Base-by-base conservation (phyloP, 2,888 invertebrate species). In the Dasypolia templi region DNA sequence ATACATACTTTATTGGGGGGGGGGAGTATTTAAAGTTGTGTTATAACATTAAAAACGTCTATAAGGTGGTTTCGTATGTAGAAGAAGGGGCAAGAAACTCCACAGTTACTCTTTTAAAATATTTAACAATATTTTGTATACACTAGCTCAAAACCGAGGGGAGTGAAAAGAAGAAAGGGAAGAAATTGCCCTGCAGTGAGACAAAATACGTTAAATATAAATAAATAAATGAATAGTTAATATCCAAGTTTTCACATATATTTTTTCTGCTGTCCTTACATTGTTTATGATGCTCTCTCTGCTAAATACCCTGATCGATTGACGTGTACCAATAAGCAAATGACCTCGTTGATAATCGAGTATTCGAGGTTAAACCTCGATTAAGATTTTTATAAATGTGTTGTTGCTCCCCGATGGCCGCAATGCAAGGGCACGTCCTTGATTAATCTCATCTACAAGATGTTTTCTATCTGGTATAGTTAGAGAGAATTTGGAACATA, bases 291-390 rank as follows among this genome's bases (percentile, higher is more conserved):
- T 26, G 11, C 19, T 79, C 73, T 64, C 12, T n/a, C 32, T 11
- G 39, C 22, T 75, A 51, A 56, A 65, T 44, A 62, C 44, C 12
- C 39, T 19, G 42, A 75, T 32, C 17, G 65, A 76, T 62, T 44
- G 77, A 78, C 55, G 66, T 81, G 44, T 22, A 64, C 67, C 35
- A 76, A 26, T 55, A 56, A 56, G 12, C 59, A 49, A 42, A 56
- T 61, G 66, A 32, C 81, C 81, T 75, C 35, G 63, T 26, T 75
- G 19, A 14, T 62, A 44, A 76, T 66, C 76, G 77, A 65, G 32
- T 19, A 12, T 17, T 19, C 62, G 62, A 81, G 66, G 77, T 51
- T 32, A 56, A 71, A 32, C 32, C 26, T 7, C 44, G 35, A 35
- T 76, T 14, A 11, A 35, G 14, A 55, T 55, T 44, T 75, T 76